Conservation (phyloP, 2,797 vertebrate species). For the Rhinichthys osculus region DNA sequence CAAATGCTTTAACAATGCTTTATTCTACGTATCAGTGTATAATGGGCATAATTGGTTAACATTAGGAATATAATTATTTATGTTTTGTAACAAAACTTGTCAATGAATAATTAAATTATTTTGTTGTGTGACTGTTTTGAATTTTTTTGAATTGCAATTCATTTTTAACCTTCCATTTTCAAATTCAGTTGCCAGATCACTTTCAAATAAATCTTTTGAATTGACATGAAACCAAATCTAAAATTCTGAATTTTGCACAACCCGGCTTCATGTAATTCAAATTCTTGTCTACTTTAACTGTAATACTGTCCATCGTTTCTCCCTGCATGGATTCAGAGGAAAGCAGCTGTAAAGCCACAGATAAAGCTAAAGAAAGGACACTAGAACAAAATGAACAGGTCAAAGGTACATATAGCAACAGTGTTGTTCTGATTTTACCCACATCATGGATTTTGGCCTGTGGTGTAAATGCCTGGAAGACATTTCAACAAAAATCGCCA, state of each 20-base stretch:
- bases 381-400: conserved; percentile 69
- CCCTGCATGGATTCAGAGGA: conserved; percentile 79
- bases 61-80: not conserved
- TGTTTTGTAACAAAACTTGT: not conserved
- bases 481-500: not conserved
- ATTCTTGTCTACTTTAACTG: conserved; percentile 15
- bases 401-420: conserved; percentile 74
- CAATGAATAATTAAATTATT: not conserved
- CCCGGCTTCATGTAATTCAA: not conserved
- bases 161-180: not conserved
- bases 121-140: not conserved
- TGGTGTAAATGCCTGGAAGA: not conserved
- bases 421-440: not conserved
- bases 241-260: not conserved
- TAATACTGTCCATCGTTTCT: conserved; percentile 51
- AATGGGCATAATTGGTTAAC: not conserved
- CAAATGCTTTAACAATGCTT: no score
- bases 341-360: conserved; percentile 79
- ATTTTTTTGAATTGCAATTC: not conserved
- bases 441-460: not conserved
- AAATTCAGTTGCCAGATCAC: not conserved
- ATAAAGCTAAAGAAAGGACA: conserved; percentile 81
- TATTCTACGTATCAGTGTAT: not conserved
- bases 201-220: not conserved
- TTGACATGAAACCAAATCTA: not conserved